phyloP scores from a whole-genome alignment of 2,797 vertebrate genomes.

The Coranthus polyacanthus region DNA sequence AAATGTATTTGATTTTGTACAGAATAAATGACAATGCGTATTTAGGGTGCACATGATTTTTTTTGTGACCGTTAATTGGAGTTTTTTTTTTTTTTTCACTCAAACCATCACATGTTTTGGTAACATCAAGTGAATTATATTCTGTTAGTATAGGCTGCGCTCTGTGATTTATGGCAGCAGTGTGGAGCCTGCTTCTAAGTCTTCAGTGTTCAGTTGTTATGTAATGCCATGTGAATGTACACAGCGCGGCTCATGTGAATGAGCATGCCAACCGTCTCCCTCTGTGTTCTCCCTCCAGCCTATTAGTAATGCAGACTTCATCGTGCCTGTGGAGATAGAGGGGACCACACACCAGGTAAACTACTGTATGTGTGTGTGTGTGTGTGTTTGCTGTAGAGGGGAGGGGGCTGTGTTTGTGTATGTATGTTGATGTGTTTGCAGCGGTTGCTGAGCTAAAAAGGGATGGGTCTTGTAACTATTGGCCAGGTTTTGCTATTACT shows the following conservation, averaged over 20 bases:
- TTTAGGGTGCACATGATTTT: neutral
- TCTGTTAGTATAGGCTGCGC: conserved; percentile 37
- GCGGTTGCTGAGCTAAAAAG: conserved; percentile 67
- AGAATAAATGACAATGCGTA: neutral
- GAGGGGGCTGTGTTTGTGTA: conserved; percentile 48
- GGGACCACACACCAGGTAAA: conserved; percentile 92
- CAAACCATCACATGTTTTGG: conserved; percentile 5
- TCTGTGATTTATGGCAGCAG: conserved; percentile 46
- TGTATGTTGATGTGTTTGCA: conserved; percentile 67
- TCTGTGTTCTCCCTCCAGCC: conserved; percentile 83
- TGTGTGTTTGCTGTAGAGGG: conserved; percentile 36
- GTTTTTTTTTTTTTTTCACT: too few relatives aligned
- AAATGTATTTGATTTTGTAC: neutral
- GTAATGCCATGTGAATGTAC: conserved; percentile 76
- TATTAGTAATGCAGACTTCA: conserved; percentile 92
- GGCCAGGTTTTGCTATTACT: conserved; percentile 36
- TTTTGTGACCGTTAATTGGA: conserved; percentile 1
- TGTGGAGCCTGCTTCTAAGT: conserved; percentile 22
- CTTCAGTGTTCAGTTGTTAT: conserved; percentile 53
- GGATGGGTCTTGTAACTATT: conserved; percentile 71
- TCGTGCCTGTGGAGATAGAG: conserved; percentile 93
- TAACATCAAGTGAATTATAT: conserved; percentile 28
- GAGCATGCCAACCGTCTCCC: conserved; percentile 56
- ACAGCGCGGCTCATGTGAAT: conserved; percentile 52
- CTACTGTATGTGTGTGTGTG: conserved; percentile 34